Base-by-base conservation (phyloP, 2,113 vertebrate genomes). In the Nothocercus nigrocapillus region DNA sequence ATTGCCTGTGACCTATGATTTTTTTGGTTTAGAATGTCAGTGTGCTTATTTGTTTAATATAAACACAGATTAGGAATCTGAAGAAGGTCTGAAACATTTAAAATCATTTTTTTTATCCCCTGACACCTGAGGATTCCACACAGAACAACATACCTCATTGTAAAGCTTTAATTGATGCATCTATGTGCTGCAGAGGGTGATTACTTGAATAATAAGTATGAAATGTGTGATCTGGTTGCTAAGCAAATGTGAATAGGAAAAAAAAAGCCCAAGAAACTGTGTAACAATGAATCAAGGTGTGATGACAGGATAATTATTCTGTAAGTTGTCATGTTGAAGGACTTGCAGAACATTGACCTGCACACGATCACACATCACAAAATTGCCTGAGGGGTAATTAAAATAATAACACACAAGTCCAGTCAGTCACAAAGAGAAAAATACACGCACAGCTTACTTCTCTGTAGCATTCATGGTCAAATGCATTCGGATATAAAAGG, bases 351-450 rank as follows among this genome's bases (percentile, higher is more conserved):
- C 88, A 97, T 89, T 96, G 90, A 96, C 93, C 93, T 94, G 90
- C 61, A 91, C 79, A 96, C 12, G 76, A 95, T 82, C 93, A 85
- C 77, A 80, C 53, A 90, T 53, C 81, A 89, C 85, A 91, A 94
- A 79, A 95, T 51, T 95, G 88, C 67, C 92, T 85, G 96, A 95
- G 78, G 64, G 74, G 78, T 97, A 97, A 98, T 98, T 98, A 98
- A 97, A 97, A 93, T 92, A 93, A 91, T 86, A 95, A 93, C 72
- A 78, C 24, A 83, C 30, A 80, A 69, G 45, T 81, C 56, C 45
- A 91, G 62, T 64, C 68, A 92, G 24, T 86, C 79, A 75, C 54
- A 93, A 88, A 66, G 59, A 82, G 82, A 87, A 96, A 66, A 92
- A 94, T 28, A 92, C 8, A 86, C 25, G 69, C 38, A 82, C 82